Percentiles rank a stretch among this genome's conserved stretches.
Evolutionary conservation across 1,140 invertebrate species (phyloP).

Genomic region (Lerema accius): DNA sequence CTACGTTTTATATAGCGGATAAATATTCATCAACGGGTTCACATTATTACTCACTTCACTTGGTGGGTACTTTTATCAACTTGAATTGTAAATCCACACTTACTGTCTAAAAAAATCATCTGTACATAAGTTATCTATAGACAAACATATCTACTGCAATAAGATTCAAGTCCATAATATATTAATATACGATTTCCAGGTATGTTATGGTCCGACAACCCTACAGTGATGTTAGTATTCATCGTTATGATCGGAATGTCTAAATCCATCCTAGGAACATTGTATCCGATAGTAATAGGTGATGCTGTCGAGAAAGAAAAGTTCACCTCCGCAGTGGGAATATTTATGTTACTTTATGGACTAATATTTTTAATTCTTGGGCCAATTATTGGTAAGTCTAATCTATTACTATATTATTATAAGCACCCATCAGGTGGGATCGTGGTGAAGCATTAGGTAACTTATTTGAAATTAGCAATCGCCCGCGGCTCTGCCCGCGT

Average conservation of each 20-base stretch:
- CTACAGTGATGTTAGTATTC: constrained; percentile 42
- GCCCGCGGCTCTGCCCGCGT: too few species aligned
- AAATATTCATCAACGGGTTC: too few species aligned
- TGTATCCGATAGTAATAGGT: constrained; percentile 54
- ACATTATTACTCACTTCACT: too few species aligned
- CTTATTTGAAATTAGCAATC: too few species aligned
- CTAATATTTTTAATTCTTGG: constrained; percentile 47
- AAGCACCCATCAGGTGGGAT: too few species aligned
- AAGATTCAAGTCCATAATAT: not conserved
- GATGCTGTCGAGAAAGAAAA: constrained; percentile 49
- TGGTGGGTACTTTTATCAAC: too few species aligned
- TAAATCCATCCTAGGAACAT: constrained; percentile 43
- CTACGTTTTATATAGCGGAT: too few species aligned
- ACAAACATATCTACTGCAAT: too few species aligned
- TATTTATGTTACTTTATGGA: constrained; percentile 52
- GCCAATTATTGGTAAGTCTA: constrained; percentile 56
- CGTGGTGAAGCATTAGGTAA: too few species aligned
- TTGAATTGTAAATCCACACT: too few species aligned
- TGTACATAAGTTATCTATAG: too few species aligned
- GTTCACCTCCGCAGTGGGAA: constrained; percentile 56
- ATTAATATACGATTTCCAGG: constrained; percentile 43
- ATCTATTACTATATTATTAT: not conserved
- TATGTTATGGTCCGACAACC: constrained; percentile 55
- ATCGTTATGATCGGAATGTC: constrained; percentile 53
- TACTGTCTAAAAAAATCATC: too few species aligned